Evolutionary conservation across 2,113 vertebrate genomes (phyloP).

Genomic region (Ptilonorhynchus violaceus): DNA sequence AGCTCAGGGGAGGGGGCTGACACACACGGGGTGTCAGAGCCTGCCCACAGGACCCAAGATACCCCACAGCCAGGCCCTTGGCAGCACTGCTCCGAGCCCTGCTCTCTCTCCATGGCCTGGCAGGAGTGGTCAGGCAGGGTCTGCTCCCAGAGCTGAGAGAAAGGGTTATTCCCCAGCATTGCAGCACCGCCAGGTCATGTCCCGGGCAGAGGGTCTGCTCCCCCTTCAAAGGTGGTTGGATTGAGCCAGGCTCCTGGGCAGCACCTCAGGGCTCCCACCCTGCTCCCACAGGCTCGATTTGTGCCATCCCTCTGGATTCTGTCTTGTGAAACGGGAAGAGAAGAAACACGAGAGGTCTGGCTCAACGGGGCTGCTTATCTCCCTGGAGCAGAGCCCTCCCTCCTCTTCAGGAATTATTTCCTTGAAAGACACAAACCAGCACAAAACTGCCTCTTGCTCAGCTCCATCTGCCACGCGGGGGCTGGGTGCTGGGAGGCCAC

Average conservation of each 20-base stretch:
- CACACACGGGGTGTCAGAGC: not conserved
- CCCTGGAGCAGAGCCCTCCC: not conserved
- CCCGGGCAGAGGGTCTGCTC: not conserved
- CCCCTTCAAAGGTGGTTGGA: accelerated
- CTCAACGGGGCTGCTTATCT: not conserved
- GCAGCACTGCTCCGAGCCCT: not conserved
- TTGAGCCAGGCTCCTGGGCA: not conserved
- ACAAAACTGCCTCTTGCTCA: constrained; percentile 31
- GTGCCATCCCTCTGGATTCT: not conserved
- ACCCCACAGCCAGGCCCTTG: not conserved
- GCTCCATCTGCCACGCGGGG: not conserved
- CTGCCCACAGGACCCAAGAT: not conserved
- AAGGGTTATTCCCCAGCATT: accelerated
- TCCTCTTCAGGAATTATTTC: constrained; percentile 52
- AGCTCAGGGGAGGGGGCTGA: not conserved
- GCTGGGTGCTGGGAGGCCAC: not conserved
- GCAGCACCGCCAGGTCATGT: not conserved
- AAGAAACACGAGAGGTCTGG: not conserved
- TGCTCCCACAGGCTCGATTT: not conserved
- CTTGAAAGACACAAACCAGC: constrained; percentile 38
- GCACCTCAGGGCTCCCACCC: not conserved
- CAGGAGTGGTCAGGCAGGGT: not conserved
- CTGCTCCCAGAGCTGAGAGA: not conserved
- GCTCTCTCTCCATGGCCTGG: not conserved
- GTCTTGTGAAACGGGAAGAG: not conserved